Percentiles rank a stretch among this genome's conserved stretches.
These are phyloP conservation scores for Protaetia brevitarsis DNA, from an alignment of 1,140 invertebrate genomes.

Conservation along the genomic window DNA sequence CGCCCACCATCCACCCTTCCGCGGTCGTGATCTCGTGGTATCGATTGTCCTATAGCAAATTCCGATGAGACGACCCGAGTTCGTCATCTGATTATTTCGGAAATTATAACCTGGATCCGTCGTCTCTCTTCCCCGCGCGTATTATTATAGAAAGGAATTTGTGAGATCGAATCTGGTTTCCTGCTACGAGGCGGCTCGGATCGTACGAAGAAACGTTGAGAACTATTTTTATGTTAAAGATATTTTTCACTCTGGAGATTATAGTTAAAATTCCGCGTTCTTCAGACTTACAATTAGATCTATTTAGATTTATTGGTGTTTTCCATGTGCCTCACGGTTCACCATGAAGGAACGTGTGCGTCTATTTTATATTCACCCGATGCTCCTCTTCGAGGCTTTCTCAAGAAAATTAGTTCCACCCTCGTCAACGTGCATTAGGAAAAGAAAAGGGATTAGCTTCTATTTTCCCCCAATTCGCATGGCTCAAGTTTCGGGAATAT, in stretches of 20 bases:
- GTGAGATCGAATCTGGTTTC: not conserved
- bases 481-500: constrained; percentile 8
- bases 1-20: not conserved
- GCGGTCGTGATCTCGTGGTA: constrained; percentile 19
- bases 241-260: too few relatives aligned
- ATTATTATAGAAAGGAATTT: not conserved
- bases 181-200: not conserved
- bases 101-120: not conserved
- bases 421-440: constrained; percentile 13
- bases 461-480: not conserved
- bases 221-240: too few relatives aligned
- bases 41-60: constrained; percentile 1
- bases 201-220: too few relatives aligned
- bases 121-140: not conserved
- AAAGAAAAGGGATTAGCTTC: constrained; percentile 10
- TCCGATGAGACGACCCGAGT: not conserved
- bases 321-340: too few relatives aligned
- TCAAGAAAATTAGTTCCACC: constrained; percentile 1
- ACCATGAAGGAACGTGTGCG: too few relatives aligned
- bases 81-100: not conserved
- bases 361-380: not conserved
- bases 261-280: too few relatives aligned
- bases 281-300: too few relatives aligned
- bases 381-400: not conserved
- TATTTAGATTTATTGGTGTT: too few relatives aligned